Evolutionary conservation across 2,797 vertebrate species (phyloP).

Genomic region (Pseudocheirus occidentalis): DNA sequence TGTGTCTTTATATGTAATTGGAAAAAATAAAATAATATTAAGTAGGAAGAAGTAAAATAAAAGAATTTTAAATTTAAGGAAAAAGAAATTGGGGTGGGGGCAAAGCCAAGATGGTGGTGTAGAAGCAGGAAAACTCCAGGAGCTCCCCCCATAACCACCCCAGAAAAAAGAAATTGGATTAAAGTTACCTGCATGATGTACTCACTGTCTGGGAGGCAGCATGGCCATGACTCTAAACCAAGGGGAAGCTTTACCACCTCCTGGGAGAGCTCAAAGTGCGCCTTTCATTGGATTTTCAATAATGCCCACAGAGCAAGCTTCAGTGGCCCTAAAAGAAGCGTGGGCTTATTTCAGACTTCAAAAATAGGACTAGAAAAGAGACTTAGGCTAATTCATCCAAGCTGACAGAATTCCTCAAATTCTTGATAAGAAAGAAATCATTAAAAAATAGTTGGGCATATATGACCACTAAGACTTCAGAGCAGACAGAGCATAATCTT

Average conservation of each 20-base stretch:
- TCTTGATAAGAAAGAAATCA: background rate
- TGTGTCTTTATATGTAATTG: background rate
- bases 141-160: no score
- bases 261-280: conserved; percentile 7
- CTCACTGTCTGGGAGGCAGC: background rate
- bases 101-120: no score
- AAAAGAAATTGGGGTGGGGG: background rate
- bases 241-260: background rate
- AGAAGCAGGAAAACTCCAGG: no score
- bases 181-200: background rate
- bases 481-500: background rate
- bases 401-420: background rate
- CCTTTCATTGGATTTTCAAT: conserved; percentile 39
- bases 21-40: background rate
- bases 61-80: background rate
- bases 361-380: conserved; percentile 16
- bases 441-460: background rate
- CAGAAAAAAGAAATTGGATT: conserved; percentile 4
- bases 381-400: conserved; percentile 5
- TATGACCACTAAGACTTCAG: background rate
- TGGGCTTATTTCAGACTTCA: background rate
- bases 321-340: background rate
- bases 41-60: background rate
- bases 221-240: background rate
- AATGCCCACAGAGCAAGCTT: background rate